Conservation (phyloP, 2,888 invertebrate species). For the Papilio elwesi region DNA sequence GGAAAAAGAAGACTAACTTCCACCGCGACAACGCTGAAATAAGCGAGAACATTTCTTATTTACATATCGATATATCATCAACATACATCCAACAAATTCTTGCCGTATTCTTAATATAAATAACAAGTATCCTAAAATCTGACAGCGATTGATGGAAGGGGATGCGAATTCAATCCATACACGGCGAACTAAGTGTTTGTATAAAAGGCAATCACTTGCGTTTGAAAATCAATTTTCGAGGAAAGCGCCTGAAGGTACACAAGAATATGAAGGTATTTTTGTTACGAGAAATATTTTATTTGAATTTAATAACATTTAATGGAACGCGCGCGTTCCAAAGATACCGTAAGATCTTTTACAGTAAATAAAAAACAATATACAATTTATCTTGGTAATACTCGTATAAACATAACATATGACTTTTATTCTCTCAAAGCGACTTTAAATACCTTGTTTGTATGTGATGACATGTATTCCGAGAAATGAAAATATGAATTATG, state of each 20-base stretch:
- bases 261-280: slow-evolving; percentile 13
- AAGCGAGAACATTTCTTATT: background rate
- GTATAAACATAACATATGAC: too few relatives aligned
- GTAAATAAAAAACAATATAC: too few relatives aligned
- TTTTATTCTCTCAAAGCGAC: too few relatives aligned
- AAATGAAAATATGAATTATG: too few relatives aligned
- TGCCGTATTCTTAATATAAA: slow-evolving; percentile 16
- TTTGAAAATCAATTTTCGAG: slow-evolving; percentile 35
- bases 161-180: slow-evolving; percentile 26
- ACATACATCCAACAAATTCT: slow-evolving; percentile 8
- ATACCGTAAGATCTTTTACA: too few relatives aligned
- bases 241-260: slow-evolving; percentile 11
- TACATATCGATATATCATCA: background rate
- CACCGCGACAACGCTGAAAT: background rate
- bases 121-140: slow-evolving; percentile 26
- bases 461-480: too few relatives aligned
- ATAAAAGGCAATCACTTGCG: slow-evolving; percentile 37
- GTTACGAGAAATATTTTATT: slow-evolving; percentile 15
- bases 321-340: background rate
- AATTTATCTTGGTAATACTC: too few relatives aligned
- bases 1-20: background rate
- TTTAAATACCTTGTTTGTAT: too few relatives aligned
- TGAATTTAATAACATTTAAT: slow-evolving; percentile 3
- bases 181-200: slow-evolving; percentile 34
- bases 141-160: slow-evolving; percentile 37